These are phyloP conservation scores for Balaeniceps rex DNA, from an alignment of 2,113 vertebrate genomes.

Conservation along the genomic window DNA sequence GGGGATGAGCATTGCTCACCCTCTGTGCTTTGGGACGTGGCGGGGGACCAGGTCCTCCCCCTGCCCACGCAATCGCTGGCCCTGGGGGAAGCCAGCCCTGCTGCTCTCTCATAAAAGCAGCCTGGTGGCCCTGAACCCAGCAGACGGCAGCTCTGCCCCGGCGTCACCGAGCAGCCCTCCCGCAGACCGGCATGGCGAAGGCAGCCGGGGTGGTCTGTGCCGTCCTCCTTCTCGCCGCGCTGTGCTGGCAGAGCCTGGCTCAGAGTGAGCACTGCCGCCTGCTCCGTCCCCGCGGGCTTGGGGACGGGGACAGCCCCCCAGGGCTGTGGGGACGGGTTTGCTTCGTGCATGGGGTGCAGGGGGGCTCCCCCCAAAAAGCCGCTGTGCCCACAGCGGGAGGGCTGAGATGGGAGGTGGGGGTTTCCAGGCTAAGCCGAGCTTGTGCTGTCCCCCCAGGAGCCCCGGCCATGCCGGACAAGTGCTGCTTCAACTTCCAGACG, in stretches of 20 bases:
- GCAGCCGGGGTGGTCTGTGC: accelerated
- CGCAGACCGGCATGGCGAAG: neutral
- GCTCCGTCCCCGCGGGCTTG: accelerated
- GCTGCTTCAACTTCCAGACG: constrained; percentile 43
- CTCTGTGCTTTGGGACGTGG: constrained; percentile 40
- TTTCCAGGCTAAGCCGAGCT: neutral
- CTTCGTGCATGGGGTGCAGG: accelerated
- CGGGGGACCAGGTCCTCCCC: constrained; percentile 4
- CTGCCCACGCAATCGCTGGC: neutral
- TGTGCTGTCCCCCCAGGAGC: neutral
- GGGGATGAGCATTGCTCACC: neutral
- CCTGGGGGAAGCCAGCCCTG: neutral
- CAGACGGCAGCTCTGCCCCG: neutral
- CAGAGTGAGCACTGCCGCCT: neutral
- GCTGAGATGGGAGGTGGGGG: neutral
- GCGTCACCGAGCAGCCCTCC: neutral
- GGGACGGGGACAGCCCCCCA: neutral
- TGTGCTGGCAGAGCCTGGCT: neutral
- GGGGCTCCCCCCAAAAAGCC: neutral
- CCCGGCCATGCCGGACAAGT: neutral
- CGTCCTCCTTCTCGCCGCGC: neutral
- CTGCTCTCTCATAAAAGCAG: constrained; percentile 14
- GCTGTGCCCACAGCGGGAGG: accelerated
- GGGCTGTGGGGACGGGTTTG: accelerated
- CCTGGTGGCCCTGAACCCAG: neutral